Conservation (phyloP, 1,140 invertebrate species). For the Geopemphigus sp. region DNA sequence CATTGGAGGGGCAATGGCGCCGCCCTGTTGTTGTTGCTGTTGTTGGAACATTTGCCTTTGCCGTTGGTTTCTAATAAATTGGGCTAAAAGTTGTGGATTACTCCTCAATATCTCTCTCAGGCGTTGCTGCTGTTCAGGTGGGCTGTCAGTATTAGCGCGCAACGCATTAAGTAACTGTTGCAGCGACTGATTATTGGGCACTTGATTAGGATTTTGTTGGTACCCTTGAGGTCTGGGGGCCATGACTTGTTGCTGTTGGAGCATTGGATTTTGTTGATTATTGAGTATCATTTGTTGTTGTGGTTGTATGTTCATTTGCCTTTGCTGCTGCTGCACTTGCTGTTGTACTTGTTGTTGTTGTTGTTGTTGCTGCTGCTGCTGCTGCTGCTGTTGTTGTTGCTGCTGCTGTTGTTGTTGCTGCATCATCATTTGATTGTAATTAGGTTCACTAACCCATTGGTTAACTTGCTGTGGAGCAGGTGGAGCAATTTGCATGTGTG, state of each 20-base stretch:
- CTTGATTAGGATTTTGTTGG: constrained; percentile 50
- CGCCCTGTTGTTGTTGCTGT: constrained; percentile 54
- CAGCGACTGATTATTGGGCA: constrained; percentile 68
- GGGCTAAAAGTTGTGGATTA: constrained; percentile 94
- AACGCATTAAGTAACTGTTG: constrained; percentile 88
- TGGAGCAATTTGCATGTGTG: constrained; percentile 51
- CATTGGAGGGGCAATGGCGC: constrained; percentile 56
- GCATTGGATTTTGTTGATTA: constrained; percentile 52
- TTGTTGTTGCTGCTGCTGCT: constrained; percentile 38
- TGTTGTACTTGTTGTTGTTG: constrained; percentile 57
- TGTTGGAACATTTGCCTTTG: constrained; percentile 40
- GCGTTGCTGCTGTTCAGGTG: constrained; percentile 90
- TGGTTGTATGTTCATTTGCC: constrained; percentile 39
- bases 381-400: constrained; percentile 54
- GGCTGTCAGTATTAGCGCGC: constrained; percentile 70
- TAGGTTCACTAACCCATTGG: constrained; percentile 51
- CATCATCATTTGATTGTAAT: constrained; percentile 51
- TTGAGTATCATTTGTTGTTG: constrained; percentile 50
- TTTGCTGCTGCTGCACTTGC: constrained; percentile 53
- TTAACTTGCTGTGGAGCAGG: constrained; percentile 51
- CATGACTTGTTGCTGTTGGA: constrained; percentile 54
- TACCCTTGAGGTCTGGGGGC: constrained; percentile 29
- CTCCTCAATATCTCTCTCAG: constrained; percentile 89
- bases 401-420: constrained; percentile 58
- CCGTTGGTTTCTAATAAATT: constrained; percentile 82